Conservation (phyloP, 2,797 vertebrate genomes). For the Coregonus suidteri region DNA sequence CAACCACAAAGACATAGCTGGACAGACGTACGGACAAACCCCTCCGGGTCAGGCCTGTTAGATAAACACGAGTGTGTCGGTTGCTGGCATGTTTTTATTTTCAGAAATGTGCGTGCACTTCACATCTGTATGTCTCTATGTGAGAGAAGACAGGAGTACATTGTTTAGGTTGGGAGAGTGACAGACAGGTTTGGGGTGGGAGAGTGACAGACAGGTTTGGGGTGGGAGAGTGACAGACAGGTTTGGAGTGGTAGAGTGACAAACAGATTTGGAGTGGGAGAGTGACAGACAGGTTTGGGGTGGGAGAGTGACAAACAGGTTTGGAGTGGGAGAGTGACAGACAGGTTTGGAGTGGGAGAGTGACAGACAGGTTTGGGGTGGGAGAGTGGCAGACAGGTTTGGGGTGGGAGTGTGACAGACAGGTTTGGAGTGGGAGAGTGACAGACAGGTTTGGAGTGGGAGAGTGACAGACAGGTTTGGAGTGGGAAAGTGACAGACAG, state of each 20-base stretch:
- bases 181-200: not conserved
- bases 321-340: not conserved
- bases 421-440: not conserved
- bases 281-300: not conserved
- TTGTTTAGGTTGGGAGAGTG: not conserved
- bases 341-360: not conserved
- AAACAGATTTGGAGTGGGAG: not conserved
- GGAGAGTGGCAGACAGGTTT: not conserved
- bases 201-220: not conserved
- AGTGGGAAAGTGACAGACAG: not conserved
- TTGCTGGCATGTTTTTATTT: not conserved
- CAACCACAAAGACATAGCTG: conserved; percentile 7
- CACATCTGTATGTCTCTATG: not conserved
- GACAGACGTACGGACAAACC: conserved; percentile 5
- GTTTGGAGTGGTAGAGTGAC: not conserved
- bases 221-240: not conserved
- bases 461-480: not conserved
- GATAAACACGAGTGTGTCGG: not conserved
- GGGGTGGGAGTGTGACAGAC: not conserved
- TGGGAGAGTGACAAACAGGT: not conserved
- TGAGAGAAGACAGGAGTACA: not conserved
- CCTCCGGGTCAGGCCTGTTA: conserved; percentile 25
- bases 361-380: not conserved
- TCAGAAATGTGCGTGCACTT: not conserved
- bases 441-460: not conserved